Percentiles rank a stretch among this genome's conserved stretches.
These are phyloP conservation scores for Pachliopta kotzebuea DNA, from an alignment of 2,888 invertebrate species.

Conservation along the genomic window DNA sequence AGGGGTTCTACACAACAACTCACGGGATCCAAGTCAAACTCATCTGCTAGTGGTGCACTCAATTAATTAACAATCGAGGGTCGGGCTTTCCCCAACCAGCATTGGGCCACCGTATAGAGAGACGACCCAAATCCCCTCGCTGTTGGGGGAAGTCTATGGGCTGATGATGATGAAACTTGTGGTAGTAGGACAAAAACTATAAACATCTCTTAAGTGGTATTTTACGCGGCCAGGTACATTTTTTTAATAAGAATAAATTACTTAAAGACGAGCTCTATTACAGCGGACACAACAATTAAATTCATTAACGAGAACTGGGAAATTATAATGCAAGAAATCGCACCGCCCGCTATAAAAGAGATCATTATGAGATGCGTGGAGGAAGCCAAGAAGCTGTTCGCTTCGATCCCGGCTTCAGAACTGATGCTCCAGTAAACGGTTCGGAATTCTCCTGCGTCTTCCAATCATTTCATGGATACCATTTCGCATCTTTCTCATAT, in stretches of 20 bases:
- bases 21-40: no score
- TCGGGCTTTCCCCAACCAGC: no score
- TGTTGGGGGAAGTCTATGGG: no score
- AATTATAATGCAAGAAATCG: conserved; percentile 71
- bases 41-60: no score
- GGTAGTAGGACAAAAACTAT: no score
- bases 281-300: conserved; percentile 66
- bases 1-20: no score
- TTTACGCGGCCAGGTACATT: no score
- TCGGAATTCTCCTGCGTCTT: conserved; percentile 23
- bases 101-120: no score
- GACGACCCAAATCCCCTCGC: no score
- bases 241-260: not conserved
- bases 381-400: conserved; percentile 60
- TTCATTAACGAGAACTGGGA: conserved; percentile 75
- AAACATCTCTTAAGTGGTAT: no score
- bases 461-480: not conserved
- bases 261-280: conserved; percentile 38
- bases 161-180: no score
- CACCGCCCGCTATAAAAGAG: conserved; percentile 64
- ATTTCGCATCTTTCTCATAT: not conserved
- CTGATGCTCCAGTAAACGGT: conserved; percentile 58
- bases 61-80: no score
- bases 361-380: conserved; percentile 63
- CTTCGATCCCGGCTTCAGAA: conserved; percentile 50